A percentile compares a stretch with the other conserved stretches of the same genome.
These are phyloP conservation scores for Rallus limicola DNA, from an alignment of 2,113 vertebrate species.

Conservation along the genomic window DNA sequence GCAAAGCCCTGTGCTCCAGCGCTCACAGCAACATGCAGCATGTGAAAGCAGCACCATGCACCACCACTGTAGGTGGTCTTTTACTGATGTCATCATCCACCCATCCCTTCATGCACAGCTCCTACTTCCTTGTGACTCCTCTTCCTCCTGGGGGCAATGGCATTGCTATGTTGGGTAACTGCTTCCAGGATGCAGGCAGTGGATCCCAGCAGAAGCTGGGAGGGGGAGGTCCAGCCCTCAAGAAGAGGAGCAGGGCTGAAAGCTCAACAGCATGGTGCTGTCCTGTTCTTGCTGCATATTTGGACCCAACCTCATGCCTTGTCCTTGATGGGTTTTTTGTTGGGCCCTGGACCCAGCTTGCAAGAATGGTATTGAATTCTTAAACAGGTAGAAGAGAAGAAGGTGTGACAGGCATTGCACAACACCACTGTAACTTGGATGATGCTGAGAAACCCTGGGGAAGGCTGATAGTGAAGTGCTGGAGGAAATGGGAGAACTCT, in stretches of 20 bases:
- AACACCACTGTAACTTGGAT: background rate
- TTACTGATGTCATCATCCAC: background rate
- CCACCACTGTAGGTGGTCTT: background rate
- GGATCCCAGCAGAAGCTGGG: background rate
- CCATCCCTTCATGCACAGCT: background rate
- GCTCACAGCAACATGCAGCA: background rate
- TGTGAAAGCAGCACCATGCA: slow-evolving; percentile 1
- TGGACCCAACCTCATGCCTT: background rate
- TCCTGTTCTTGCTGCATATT: background rate
- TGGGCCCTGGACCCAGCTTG: background rate
- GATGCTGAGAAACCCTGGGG: background rate
- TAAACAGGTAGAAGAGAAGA: background rate
- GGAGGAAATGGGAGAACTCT: background rate
- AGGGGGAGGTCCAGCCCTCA: background rate
- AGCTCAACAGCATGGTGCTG: background rate
- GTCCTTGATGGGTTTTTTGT: background rate
- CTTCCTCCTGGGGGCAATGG: background rate
- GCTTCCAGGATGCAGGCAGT: background rate
- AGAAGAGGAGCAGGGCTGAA: background rate
- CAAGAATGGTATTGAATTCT: background rate
- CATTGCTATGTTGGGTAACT: background rate
- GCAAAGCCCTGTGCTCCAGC: background rate
- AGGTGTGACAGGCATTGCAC: background rate
- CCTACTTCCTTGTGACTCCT: background rate
- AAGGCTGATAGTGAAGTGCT: background rate